Base-by-base conservation (phyloP, 2,113 vertebrate species). In the Centropristis striata region DNA sequence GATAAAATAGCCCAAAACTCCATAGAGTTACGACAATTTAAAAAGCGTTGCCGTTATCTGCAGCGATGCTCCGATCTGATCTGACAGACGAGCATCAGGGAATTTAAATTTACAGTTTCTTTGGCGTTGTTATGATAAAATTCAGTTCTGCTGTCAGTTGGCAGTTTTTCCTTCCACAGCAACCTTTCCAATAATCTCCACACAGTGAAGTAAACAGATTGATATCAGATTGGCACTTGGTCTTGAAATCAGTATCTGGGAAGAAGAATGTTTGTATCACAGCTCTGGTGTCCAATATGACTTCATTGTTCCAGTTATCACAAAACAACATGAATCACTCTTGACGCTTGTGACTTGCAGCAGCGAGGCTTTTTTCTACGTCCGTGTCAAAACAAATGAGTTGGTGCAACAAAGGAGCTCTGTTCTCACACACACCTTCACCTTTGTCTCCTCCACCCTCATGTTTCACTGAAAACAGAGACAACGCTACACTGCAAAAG, bases 301-400 rank as follows among this genome's bases (percentile, higher is more conserved):
- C 78, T 13, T 83, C 74, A 78, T 20, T 70, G 75, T 78, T 87
- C 54, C 75, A 75, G 77, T 81, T 44, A 75, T 32, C 59, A 18
- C 37, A 53, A 23, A 86, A 63, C 32, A 54, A 81, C 70, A 68
- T 73, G 15, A 78, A 69, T 80, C 53, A 46, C 55, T 70, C 47
- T 27, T 41, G 68, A 73, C 32, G 77, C 71, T 32, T 25, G 21
- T 54, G 84, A 68, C 63, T 5, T 20, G 49, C 71, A 78, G 72
- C 61, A 76, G 70, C 49, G 11, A 69, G 49, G 50, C 39, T 28
- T 25, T 60, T 50, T 50, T 21, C 53, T 85, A 49, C 23, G 2
- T 49, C 64, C 41, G 47, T 90, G 83, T 87, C 83, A 91, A 87
- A 92, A 92, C 88, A 92, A 80, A 68, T 66, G 75, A 70, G 25